Conservation (phyloP, 2,797 vertebrate species). For the Myotis vivesi region DNA sequence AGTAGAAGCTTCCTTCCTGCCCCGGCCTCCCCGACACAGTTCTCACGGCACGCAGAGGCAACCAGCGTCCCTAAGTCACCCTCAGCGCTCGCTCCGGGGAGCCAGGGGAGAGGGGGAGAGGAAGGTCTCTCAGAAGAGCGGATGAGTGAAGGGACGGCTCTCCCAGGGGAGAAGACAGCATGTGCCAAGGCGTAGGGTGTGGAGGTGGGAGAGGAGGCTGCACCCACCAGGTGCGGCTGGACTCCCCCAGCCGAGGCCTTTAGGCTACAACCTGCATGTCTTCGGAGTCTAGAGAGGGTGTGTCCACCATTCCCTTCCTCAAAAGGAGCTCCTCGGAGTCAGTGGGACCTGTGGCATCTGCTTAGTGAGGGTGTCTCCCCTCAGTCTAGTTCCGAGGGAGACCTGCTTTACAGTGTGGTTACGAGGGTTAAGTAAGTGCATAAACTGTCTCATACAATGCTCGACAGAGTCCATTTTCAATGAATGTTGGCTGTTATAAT, state of each 20-base stretch:
- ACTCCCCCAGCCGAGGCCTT: fast-evolving
- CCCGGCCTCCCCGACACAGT: not conserved
- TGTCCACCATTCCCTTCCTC: not conserved
- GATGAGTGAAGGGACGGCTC: not conserved
- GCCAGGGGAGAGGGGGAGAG: not conserved
- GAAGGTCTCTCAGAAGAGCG: not conserved
- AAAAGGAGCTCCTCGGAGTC: not conserved
- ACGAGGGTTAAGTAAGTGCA: not conserved
- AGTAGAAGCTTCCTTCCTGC: not conserved
- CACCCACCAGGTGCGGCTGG: not conserved
- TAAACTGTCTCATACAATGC: not conserved
- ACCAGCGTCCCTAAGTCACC: fast-evolving
- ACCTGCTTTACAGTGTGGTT: not conserved
- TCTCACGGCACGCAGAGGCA: not conserved
- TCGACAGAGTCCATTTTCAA: no score
- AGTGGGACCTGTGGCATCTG: not conserved
- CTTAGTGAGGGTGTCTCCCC: not conserved
- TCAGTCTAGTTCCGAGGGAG: not conserved
- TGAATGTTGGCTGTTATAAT: not conserved
- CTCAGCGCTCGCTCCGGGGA: not conserved
- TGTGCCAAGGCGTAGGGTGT: not conserved
- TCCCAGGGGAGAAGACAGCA: not conserved
- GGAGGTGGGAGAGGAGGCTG: not conserved
- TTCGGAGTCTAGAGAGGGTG: not conserved
- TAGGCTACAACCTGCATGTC: not conserved